Percentiles rank a stretch among this genome's conserved stretches.
Conservation (phyloP, 2,113 vertebrate species). For the Leptobrachium leishanense region DNA sequence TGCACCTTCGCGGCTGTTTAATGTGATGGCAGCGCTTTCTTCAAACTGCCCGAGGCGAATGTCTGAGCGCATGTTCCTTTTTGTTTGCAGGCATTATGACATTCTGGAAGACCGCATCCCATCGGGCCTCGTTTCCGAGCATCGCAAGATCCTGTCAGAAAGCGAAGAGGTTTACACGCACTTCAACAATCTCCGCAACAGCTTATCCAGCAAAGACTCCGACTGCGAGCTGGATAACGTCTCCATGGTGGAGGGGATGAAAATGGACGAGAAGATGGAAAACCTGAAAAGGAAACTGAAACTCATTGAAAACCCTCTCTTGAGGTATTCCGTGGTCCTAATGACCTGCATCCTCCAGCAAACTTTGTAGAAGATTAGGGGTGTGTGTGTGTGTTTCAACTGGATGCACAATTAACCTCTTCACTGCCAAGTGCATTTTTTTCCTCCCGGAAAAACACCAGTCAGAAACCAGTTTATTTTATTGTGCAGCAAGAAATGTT, state of each 20-base stretch:
- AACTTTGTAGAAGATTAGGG: no score
- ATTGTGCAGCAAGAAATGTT: no score
- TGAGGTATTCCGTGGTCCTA: slow-evolving; percentile 67
- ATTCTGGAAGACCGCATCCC: slow-evolving; percentile 89
- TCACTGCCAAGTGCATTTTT: neutral
- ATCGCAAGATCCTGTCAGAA: slow-evolving; percentile 72
- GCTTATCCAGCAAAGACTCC: slow-evolving; percentile 70
- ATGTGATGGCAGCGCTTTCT: neutral
- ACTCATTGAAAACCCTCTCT: slow-evolving; percentile 90
- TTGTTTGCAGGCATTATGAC: slow-evolving; percentile 83
- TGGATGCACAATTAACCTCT: no score
- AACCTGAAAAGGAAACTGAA: slow-evolving; percentile 84
- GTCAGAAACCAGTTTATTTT: no score
- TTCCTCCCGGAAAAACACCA: no score
- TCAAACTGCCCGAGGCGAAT: neutral
- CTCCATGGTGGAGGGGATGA: slow-evolving; percentile 91
- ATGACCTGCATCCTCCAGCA: neutral
- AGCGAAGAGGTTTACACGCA: slow-evolving; percentile 78
- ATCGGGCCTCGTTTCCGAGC: slow-evolving; percentile 81
- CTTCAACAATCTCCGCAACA: slow-evolving; percentile 80
- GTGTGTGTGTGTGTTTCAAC: no score
- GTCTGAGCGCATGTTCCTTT: slow-evolving; percentile 14
- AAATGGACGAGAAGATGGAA: slow-evolving; percentile 85
- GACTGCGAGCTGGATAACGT: slow-evolving; percentile 78
- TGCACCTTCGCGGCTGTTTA: no score